Conservation (phyloP, 2,797 vertebrate genomes). For the Aeoliscus strigatus region DNA sequence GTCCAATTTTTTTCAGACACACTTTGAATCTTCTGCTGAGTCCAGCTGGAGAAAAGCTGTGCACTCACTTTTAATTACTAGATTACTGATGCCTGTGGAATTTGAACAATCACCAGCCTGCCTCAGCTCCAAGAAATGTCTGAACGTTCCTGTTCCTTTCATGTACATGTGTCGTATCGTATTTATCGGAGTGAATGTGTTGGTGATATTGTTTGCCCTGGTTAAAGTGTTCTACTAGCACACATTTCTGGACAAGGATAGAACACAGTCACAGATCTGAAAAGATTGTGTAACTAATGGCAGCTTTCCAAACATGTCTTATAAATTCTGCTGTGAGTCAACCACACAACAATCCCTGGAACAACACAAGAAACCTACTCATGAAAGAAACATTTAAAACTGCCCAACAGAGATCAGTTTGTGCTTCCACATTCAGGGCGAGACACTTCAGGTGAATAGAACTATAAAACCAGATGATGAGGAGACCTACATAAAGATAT, state of each 20-base stretch:
- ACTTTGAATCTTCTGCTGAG: constrained; percentile 26
- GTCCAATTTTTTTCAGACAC: constrained; percentile 21
- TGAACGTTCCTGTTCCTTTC: not conserved
- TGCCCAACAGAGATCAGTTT: not conserved
- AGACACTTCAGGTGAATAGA: too few relatives aligned
- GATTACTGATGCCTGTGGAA: constrained; percentile 45
- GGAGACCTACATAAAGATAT: too few relatives aligned
- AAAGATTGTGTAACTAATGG: constrained; percentile 21
- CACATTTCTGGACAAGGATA: constrained; percentile 11
- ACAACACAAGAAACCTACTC: constrained; percentile 1
- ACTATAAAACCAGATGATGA: too few relatives aligned
- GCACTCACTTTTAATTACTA: constrained; percentile 30
- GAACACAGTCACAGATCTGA: constrained; percentile 19
- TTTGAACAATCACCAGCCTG: constrained; percentile 12
- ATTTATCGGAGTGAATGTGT: too few relatives aligned
- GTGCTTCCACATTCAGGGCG: constrained; percentile 1
- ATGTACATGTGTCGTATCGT: too few relatives aligned
- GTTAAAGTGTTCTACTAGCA: constrained; percentile 9
- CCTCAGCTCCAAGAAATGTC: constrained; percentile 1
- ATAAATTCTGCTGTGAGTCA: constrained; percentile 14
- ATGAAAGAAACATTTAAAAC: constrained; percentile 3
- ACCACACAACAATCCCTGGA: constrained; percentile 4
- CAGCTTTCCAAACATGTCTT: constrained; percentile 10
- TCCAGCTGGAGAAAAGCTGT: constrained; percentile 39
- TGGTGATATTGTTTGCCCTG: not conserved